Percentiles rank a stretch among this genome's conserved stretches.
These are phyloP conservation scores for Isichthys henryi DNA, from an alignment of 2,113 vertebrate species.

Conservation along the genomic window DNA sequence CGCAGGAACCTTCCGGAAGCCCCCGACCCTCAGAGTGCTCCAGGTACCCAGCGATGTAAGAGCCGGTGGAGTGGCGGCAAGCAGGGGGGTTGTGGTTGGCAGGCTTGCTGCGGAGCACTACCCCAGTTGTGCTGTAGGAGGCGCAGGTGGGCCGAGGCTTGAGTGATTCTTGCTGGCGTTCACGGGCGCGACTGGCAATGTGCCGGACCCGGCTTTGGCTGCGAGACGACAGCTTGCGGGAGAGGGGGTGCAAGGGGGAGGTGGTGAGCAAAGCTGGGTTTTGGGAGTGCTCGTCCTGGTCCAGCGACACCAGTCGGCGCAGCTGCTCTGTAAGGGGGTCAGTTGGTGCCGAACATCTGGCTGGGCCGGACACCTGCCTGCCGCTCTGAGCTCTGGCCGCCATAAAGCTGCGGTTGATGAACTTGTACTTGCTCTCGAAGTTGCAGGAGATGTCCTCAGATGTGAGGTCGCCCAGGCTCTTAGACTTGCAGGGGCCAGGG, in stretches of 20 bases:
- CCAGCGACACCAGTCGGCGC: constrained; percentile 75
- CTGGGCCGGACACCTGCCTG: constrained; percentile 39
- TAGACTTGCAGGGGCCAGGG: constrained; percentile 80
- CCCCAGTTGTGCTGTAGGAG: constrained; percentile 40
- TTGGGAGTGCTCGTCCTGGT: constrained; percentile 62
- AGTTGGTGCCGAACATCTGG: constrained; percentile 49
- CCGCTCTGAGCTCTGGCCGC: constrained; percentile 65
- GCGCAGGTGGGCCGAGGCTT: constrained; percentile 51
- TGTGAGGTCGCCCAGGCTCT: constrained; percentile 90
- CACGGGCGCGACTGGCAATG: constrained; percentile 86
- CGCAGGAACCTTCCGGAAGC: constrained; percentile 78
- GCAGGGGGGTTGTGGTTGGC: constrained; percentile 42
- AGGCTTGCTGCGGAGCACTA: constrained; percentile 72
- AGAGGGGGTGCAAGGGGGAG: constrained; percentile 59
- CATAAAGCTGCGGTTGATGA: constrained; percentile 86
- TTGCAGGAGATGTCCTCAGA: constrained; percentile 95
- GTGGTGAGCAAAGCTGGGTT: constrained; percentile 21
- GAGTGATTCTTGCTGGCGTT: constrained; percentile 81
- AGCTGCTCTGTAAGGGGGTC: constrained; percentile 85
- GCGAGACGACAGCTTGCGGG: constrained; percentile 82
- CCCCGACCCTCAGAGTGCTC: constrained; percentile 68
- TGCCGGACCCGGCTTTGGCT: constrained; percentile 94
- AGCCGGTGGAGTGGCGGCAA: constrained; percentile 89
- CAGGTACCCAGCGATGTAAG: constrained; percentile 82
- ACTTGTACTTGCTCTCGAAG: constrained; percentile 93